These are phyloP conservation scores for Nowickia ferox DNA, from an alignment of 2,888 invertebrate species.

Conservation along the genomic window DNA sequence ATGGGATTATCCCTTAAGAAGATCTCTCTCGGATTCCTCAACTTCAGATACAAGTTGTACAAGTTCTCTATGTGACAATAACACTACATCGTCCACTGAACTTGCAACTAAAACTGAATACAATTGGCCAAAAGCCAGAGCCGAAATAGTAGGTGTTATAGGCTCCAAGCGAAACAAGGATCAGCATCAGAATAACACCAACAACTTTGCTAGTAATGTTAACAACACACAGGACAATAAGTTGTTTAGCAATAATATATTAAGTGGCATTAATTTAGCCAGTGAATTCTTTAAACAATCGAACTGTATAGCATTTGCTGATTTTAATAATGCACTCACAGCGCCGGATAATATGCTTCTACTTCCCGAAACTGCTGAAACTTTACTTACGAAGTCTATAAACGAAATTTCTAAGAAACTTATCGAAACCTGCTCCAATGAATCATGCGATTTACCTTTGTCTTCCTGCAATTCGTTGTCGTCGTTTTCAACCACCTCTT, in stretches of 20 bases:
- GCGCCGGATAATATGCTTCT: constrained; percentile 59
- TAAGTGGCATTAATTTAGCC: constrained; percentile 81
- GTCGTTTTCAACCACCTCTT: constrained; percentile 52
- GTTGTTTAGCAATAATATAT: constrained; percentile 80
- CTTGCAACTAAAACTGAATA: neutral
- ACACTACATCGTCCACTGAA: constrained; percentile 24
- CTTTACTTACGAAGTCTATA: constrained; percentile 82
- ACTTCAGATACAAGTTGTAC: constrained; percentile 75
- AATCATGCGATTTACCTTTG: constrained; percentile 71
- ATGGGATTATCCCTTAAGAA: constrained; percentile 82
- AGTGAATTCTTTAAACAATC: constrained; percentile 80
- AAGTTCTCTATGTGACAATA: constrained; percentile 72
- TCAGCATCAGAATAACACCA: constrained; percentile 7
- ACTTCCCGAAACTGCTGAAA: constrained; percentile 77
- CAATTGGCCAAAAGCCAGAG: constrained; percentile 70
- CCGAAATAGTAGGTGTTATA: constrained; percentile 81
- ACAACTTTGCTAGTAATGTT: constrained; percentile 76
- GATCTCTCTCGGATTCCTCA: constrained; percentile 82
- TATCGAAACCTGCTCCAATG: constrained; percentile 82
- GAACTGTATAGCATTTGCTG: constrained; percentile 34
- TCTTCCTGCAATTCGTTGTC: constrained; percentile 61
- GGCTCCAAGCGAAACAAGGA: constrained; percentile 79
- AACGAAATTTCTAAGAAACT: constrained; percentile 83
- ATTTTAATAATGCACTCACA: constrained; percentile 39
- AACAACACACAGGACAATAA: neutral